Evolutionary conservation across 2,888 invertebrate genomes (phyloP).

Genomic region (Tribolium freemani): DNA sequence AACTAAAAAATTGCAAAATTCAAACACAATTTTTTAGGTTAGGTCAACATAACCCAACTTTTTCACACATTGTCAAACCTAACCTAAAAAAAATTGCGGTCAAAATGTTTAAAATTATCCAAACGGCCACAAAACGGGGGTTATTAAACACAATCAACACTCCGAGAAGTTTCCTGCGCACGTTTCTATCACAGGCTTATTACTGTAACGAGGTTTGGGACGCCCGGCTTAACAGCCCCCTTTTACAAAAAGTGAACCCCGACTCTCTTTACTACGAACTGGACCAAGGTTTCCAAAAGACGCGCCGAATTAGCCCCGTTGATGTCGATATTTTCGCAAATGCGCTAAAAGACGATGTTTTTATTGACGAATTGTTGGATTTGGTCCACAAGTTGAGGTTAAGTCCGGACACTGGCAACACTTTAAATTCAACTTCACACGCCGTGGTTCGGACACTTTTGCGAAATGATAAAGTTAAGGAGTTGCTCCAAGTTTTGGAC

Average conservation of each 20-base stretch:
- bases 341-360: slow-evolving; percentile 72
- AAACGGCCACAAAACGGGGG: not conserved
- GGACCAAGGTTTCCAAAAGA: slow-evolving; percentile 76
- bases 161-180: slow-evolving; percentile 57
- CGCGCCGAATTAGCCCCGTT: slow-evolving; percentile 78
- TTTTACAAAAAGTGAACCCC: slow-evolving; percentile 74
- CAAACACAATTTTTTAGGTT: not conserved
- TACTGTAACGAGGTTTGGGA: slow-evolving; percentile 81
- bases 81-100: not conserved
- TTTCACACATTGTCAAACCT: not conserved
- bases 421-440: slow-evolving; percentile 85
- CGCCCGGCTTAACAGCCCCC: slow-evolving; percentile 73
- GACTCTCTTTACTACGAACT: slow-evolving; percentile 80
- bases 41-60: not conserved
- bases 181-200: slow-evolving; percentile 80
- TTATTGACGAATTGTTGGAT: slow-evolving; percentile 81
- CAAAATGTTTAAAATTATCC: slow-evolving; percentile 9
- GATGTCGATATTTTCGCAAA: slow-evolving; percentile 89
- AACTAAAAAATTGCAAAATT: not conserved
- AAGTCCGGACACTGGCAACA: slow-evolving; percentile 79
- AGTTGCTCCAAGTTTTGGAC: slow-evolving; percentile 80
- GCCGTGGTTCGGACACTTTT: slow-evolving; percentile 79
- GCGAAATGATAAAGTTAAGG: slow-evolving; percentile 72
- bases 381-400: slow-evolving; percentile 80
- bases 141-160: not conserved